Percentiles rank a stretch among this genome's conserved stretches.
These are phyloP conservation scores for Drosophila robusta DNA, from an alignment of 2,888 invertebrate species.

Conservation along the genomic window DNA sequence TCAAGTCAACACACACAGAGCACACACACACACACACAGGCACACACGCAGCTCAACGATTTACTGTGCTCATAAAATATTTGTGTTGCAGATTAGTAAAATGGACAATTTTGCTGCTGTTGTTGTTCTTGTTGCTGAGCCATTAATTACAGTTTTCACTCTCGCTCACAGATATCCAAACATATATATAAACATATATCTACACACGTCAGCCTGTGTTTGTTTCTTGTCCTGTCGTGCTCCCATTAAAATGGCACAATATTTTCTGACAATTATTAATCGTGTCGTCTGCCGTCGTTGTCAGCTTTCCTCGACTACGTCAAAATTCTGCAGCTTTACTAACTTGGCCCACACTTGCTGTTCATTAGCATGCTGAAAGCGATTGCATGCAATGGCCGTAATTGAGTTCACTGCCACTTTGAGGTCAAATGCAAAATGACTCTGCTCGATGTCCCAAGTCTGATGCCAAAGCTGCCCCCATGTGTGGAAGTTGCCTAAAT, in stretches of 20 bases:
- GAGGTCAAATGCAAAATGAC: slow-evolving; percentile 25
- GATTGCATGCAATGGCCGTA: slow-evolving; percentile 33
- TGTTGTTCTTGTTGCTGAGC: slow-evolving; percentile 26
- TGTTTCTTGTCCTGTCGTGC: slow-evolving; percentile 15
- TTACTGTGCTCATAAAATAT: slow-evolving; percentile 72
- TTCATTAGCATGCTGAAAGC: slow-evolving; percentile 51
- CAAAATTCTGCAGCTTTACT: slow-evolving; percentile 23
- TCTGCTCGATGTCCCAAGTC: not conserved
- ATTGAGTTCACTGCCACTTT: slow-evolving; percentile 49
- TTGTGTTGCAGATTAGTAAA: slow-evolving; percentile 77
- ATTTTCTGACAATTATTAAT: slow-evolving; percentile 77
- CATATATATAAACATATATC: slow-evolving; percentile 15
- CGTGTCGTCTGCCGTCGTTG: slow-evolving; percentile 57
- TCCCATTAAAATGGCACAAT: slow-evolving; percentile 41
- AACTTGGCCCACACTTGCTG: slow-evolving; percentile 28
- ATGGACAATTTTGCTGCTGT: slow-evolving; percentile 69
- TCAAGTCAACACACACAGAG: slow-evolving; percentile 49
- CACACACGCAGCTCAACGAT: slow-evolving; percentile 29
- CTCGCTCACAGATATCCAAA: slow-evolving; percentile 35
- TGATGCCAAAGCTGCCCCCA: not conserved
- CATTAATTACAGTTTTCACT: slow-evolving; percentile 80
- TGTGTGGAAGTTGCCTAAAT: not conserved
- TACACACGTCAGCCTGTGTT: slow-evolving; percentile 2
- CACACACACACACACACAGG: slow-evolving; percentile 28
- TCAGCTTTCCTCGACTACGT: slow-evolving; percentile 14